Percentiles rank a stretch among this genome's conserved stretches.
Evolutionary conservation across 2,113 vertebrate genomes (phyloP).

Genomic region (Microtus pennsylvanicus): DNA sequence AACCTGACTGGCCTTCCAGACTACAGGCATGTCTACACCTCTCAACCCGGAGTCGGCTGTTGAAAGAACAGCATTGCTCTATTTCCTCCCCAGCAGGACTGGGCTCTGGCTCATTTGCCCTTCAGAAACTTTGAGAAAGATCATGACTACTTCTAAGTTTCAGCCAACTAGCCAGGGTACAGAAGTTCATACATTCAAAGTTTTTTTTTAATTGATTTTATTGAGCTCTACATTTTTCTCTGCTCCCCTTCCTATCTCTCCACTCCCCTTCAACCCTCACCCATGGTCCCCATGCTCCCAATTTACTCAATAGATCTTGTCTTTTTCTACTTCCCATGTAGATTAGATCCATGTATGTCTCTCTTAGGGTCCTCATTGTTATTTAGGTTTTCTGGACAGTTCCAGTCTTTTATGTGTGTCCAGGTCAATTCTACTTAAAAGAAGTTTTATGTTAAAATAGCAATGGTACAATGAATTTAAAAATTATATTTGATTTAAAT

Average conservation of each 20-base stretch:
- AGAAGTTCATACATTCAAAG: background rate
- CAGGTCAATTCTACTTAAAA: conserved; percentile 37
- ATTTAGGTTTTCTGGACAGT: too few species aligned
- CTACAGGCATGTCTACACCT: background rate
- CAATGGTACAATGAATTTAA: conserved; percentile 37
- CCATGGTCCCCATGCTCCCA: too few species aligned
- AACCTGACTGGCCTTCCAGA: background rate
- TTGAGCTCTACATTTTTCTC: too few species aligned
- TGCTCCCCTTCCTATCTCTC: too few species aligned
- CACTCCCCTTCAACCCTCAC: too few species aligned
- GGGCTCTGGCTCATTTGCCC: conserved; percentile 25
- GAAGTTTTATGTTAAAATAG: conserved; percentile 45
- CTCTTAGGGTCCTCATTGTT: too few species aligned
- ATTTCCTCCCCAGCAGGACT: background rate
- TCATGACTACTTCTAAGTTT: background rate
- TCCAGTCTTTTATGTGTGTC: background rate
- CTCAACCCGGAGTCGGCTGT: background rate
- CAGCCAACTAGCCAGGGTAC: background rate
- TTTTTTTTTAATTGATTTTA: too few species aligned
- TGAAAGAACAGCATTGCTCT: background rate
- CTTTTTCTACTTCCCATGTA: too few species aligned
- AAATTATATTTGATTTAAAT: conserved; percentile 52
- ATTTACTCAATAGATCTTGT: too few species aligned
- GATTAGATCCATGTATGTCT: too few species aligned
- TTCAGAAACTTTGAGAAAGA: conserved; percentile 49